A percentile compares a stretch with the other conserved stretches of the same genome.
phyloP scores from a whole-genome alignment of 2,888 invertebrate species.

The Diaprepes abbreviatus region DNA sequence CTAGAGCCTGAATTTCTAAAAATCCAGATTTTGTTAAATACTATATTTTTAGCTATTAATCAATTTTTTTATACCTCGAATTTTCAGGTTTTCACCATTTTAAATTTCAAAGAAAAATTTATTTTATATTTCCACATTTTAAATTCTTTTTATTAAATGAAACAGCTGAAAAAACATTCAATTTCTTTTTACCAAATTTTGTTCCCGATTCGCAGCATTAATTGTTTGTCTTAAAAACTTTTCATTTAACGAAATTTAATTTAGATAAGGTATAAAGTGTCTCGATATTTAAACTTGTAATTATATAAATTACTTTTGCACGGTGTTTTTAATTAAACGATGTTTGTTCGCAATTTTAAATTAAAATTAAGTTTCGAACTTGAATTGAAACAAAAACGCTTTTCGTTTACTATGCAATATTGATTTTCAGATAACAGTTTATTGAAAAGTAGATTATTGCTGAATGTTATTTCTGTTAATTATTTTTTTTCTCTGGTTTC shows the following conservation, averaged over 20 bases:
- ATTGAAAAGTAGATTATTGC: too few species aligned
- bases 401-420: background rate
- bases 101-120: background rate
- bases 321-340: slow-evolving; percentile 12
- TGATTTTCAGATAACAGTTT: too few species aligned
- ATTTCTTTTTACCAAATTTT: background rate
- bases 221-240: slow-evolving; percentile 18
- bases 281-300: slow-evolving; percentile 11
- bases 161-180: slow-evolving; percentile 6
- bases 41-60: too few species aligned
- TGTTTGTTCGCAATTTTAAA: slow-evolving; percentile 11
- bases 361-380: slow-evolving; percentile 4
- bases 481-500: too few species aligned
- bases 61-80: too few species aligned
- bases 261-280: slow-evolving; percentile 15
- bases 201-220: slow-evolving; percentile 1
- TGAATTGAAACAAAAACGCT: background rate
- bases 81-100: too few species aligned
- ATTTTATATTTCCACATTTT: background rate
- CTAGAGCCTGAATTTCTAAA: too few species aligned
- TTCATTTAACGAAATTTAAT: slow-evolving; percentile 17
- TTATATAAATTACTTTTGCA: slow-evolving; percentile 20
- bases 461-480: too few species aligned
- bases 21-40: too few species aligned
- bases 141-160: background rate